Conservation (phyloP, 2,888 invertebrate genomes). For the Celastrina argiolus region DNA sequence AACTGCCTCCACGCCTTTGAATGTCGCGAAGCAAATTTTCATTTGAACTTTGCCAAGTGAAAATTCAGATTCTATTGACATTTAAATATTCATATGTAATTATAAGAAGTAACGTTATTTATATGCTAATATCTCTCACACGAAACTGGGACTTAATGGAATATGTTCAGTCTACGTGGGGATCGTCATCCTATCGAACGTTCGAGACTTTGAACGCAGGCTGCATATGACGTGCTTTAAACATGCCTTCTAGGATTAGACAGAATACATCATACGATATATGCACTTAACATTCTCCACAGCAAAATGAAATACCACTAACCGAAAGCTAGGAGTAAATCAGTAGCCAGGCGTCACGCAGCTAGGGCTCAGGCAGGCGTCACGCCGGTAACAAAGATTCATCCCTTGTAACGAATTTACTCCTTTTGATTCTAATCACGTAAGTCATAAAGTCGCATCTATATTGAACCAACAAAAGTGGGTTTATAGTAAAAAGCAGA, state of each 20-base stretch:
- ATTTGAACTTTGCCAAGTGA: conserved; percentile 15
- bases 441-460: conserved; percentile 29
- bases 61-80: conserved; percentile 16
- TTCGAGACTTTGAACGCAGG: neutral
- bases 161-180: neutral
- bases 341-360: too few relatives aligned
- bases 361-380: neutral
- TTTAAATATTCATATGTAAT: conserved; percentile 18
- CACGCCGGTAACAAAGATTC: conserved; percentile 4
- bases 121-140: neutral
- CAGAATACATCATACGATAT: neutral
- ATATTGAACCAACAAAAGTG: conserved; percentile 28
- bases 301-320: neutral
- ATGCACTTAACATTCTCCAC: neutral
- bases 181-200: neutral
- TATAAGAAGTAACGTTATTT: conserved; percentile 9
- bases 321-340: conserved; percentile 6
- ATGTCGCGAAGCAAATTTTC: conserved; percentile 18
- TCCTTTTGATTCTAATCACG: conserved; percentile 24
- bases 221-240: neutral
- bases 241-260: neutral
- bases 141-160: neutral
- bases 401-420: conserved; percentile 12
- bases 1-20: conserved; percentile 23
- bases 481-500: conserved; percentile 30